Evolutionary conservation across 2,113 vertebrate genomes (phyloP), one percentile per base, ranked within the genome.

Genomic region (Hippocampus abdominalis): DNA sequence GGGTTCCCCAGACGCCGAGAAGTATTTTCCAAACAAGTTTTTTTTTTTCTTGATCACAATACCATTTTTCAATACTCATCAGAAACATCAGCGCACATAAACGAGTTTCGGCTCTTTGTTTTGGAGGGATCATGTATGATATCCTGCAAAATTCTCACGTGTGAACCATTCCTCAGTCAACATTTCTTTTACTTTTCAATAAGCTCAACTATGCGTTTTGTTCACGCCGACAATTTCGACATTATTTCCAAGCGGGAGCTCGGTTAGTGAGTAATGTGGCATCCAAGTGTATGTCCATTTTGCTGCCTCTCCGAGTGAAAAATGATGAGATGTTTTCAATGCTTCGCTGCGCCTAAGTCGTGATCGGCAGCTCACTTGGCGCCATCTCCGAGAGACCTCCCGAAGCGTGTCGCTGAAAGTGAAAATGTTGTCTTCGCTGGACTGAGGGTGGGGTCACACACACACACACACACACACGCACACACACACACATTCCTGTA

Each of bases 381-480:
- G 56, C 66, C 64, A 61, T 53, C 65, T 13, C 59, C 59, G 64
- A 39, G 60, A 66, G 63, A 63, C 51, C 1, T 25, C 54, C 57
- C n/a, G 15, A 62, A 40, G 61, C 69, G 5, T 49, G 44, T 66
- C 56, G 39, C 64, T 23, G 78, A 73, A 42, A 66, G 32, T 23
- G 27, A 59, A 60, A 60, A 27, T 64, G 4, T 62, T 39, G 69
- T 71, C 7, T 20, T 4, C 7, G 12, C n/a, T 15, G 5, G 11
- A 6, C 44, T 25, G 40, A 16, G 25, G 56, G 25, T 59, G 25
- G 56, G 56, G 57, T 60, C 23, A 15, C 57, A 15, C 53, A 56
- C 53, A 21, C 51, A 29, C n/a, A n/a, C n/a, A n/a, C n/a, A n/a
- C n/a, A n/a, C n/a, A n/a, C n/a, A n/a, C n/a, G n/a, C n/a, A n/a